phyloP scores from a whole-genome alignment of 1,140 invertebrate genomes.

The Antheraea pernyi region DNA sequence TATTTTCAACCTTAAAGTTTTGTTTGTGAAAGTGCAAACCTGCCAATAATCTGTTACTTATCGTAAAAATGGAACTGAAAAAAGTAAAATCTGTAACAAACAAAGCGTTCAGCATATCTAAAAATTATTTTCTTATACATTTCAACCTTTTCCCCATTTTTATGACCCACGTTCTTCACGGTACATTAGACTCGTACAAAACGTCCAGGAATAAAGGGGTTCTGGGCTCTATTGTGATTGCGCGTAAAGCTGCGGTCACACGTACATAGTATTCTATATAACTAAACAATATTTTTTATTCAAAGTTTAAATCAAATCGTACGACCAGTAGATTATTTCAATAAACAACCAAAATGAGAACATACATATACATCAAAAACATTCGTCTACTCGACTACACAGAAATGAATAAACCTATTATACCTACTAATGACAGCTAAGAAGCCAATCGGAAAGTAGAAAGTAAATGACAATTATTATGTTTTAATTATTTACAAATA shows the following conservation, averaged over 20 bases:
- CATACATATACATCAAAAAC: too few species aligned
- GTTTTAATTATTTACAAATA: too few species aligned
- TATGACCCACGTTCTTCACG: conserved; percentile 15
- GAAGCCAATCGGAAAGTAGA: too few species aligned
- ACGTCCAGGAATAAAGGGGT: conserved; percentile 9
- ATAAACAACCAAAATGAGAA: too few species aligned
- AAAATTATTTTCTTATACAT: conserved; percentile 9
- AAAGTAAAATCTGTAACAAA: conserved; percentile 2
- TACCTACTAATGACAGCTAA: too few species aligned
- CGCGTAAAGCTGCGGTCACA: conserved; percentile 2
- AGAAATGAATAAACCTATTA: too few species aligned
- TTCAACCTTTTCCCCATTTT: conserved; percentile 5
- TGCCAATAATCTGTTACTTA: not conserved
- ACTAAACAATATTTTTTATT: not conserved
- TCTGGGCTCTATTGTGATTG: conserved; percentile 8
- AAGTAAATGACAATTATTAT: too few species aligned
- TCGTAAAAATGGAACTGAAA: not conserved
- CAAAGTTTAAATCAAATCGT: too few species aligned
- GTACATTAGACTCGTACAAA: conserved; percentile 25
- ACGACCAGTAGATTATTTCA: too few species aligned
- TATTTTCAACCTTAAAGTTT: too few species aligned
- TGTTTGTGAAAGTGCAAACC: not conserved
- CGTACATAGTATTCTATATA: not conserved
- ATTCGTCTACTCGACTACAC: too few species aligned
- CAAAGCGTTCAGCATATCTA: not conserved